A percentile compares a stretch with the other conserved stretches of the same genome.
Conservation (phyloP, 2,797 vertebrate genomes). For the Manis crassicaudata region DNA sequence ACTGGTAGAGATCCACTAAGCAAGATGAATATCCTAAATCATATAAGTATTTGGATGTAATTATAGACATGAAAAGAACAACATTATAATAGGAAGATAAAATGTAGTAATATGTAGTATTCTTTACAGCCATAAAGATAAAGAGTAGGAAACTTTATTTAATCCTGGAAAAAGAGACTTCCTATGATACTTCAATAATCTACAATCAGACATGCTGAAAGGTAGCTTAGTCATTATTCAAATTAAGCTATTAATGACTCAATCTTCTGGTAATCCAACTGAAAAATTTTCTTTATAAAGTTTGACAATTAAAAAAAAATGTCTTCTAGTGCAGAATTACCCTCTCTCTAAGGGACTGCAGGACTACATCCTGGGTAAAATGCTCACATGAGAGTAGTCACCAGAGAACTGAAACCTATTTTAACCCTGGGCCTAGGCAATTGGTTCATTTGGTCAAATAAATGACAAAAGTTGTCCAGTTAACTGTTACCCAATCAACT, state of each 20-base stretch:
- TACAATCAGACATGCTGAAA: constrained; percentile 64
- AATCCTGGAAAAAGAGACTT: constrained; percentile 51
- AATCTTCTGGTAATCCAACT: constrained; percentile 58
- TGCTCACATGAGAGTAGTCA: background rate
- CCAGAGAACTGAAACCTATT: background rate
- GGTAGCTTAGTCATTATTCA: constrained; percentile 74
- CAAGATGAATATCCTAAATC: constrained; percentile 2
- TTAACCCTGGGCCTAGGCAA: background rate
- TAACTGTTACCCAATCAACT: background rate
- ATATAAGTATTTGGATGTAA: constrained; percentile 39
- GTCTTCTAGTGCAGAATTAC: background rate
- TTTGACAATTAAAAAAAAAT: constrained; percentile 55
- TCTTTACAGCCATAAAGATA: constrained; percentile 35
- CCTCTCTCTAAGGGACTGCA: background rate
- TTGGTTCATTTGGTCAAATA: constrained; percentile 18
- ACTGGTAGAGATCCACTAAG: background rate
- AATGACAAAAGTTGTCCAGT: background rate
- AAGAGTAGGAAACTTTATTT: constrained; percentile 54
- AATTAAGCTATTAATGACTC: constrained; percentile 70
- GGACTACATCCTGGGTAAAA: background rate
- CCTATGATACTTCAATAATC: constrained; percentile 68
- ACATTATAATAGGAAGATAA: background rate
- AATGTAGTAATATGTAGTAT: constrained; percentile 9
- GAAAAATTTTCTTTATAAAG: constrained; percentile 69
- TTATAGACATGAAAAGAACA: constrained; percentile 42